Percentiles rank a stretch among this genome's conserved stretches.
phyloP scores from a whole-genome alignment of 2,113 vertebrate species.

The Lycaon pictus region DNA sequence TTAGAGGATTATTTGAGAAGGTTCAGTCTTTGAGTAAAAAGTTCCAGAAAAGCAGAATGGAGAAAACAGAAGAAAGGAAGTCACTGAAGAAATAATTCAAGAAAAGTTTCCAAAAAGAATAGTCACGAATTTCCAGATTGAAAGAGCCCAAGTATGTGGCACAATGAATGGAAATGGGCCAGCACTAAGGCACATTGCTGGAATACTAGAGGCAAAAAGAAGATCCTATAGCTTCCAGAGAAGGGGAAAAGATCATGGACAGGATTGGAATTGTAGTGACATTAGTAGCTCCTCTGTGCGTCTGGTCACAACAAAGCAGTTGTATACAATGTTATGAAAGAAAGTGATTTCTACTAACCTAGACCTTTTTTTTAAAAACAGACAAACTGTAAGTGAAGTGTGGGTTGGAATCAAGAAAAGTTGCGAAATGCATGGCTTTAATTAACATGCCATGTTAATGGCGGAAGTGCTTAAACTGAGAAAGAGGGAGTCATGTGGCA shows the following conservation, averaged over 20 bases:
- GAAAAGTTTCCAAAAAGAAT: background rate
- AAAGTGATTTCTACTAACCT: background rate
- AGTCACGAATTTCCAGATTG: slow-evolving; percentile 14
- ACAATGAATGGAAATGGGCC: background rate
- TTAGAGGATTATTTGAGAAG: background rate
- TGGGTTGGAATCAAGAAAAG: background rate
- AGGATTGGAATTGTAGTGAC: background rate
- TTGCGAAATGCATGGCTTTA: slow-evolving; percentile 2
- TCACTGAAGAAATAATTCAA: slow-evolving; percentile 10
- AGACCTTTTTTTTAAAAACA: background rate
- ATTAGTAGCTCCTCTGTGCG: background rate
- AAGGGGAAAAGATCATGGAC: background rate
- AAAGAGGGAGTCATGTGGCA: background rate
- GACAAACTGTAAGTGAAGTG: background rate
- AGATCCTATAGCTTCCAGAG: background rate
- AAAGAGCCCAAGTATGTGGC: background rate
- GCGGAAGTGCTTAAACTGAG: background rate
- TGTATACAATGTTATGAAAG: background rate
- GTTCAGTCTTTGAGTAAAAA: background rate
- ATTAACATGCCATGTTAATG: background rate
- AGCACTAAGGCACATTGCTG: background rate
- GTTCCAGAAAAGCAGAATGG: background rate
- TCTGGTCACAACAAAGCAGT: background rate
- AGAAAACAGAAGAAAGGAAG: background rate
- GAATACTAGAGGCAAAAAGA: background rate